These are phyloP conservation scores for Myotis vivesi DNA, from an alignment of 2,797 vertebrate genomes.

Conservation along the genomic window DNA sequence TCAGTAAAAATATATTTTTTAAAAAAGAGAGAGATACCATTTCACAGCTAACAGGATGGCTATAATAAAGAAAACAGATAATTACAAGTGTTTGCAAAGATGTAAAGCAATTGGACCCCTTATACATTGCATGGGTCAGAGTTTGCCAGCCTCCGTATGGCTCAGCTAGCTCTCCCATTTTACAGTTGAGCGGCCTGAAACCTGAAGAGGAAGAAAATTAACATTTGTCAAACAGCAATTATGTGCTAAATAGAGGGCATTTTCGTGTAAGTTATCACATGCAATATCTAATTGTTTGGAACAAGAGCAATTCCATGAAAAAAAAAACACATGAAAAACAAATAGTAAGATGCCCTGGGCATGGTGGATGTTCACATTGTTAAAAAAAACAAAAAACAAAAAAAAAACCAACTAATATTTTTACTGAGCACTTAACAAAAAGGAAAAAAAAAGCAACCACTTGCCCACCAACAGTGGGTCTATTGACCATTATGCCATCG, in stretches of 20 bases:
- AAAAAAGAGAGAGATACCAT: not conserved
- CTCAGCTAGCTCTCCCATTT: not conserved
- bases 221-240: not conserved
- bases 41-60: not conserved
- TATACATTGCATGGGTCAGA: not conserved
- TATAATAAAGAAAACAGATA: not conserved
- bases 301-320: slow-evolving; percentile 36
- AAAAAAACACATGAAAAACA: not conserved
- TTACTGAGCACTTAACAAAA: slow-evolving; percentile 30
- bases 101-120: not conserved
- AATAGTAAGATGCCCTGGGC: not conserved
- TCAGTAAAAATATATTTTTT: no score
- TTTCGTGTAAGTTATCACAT: not conserved
- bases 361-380: not conserved
- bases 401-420: not conserved
- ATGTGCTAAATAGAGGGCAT: not conserved
- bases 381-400: not conserved
- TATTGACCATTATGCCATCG: slow-evolving; percentile 2
- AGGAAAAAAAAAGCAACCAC: not conserved
- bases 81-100: not conserved
- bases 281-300: not conserved
- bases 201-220: not conserved
- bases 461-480: not conserved
- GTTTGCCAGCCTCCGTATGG: not conserved
- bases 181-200: not conserved